A percentile compares a stretch with the other conserved stretches of the same genome.
phyloP scores from a whole-genome alignment of 2,888 invertebrate genomes.

The Watsonalla cultraria region DNA sequence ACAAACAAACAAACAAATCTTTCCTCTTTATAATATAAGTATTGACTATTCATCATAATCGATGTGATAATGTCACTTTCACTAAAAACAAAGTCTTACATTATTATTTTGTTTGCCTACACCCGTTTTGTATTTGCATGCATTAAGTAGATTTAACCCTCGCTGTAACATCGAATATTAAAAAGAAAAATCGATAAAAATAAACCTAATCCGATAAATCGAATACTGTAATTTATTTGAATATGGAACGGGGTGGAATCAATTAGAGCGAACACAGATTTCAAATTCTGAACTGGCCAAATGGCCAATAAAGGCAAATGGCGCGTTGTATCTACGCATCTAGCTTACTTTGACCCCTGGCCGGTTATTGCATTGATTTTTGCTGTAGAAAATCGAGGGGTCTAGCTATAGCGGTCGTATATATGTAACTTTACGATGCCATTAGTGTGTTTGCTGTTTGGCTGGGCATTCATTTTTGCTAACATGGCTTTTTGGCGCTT shows the following conservation, averaged over 20 bases:
- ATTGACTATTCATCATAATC: too few species aligned
- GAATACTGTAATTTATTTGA: constrained; percentile 41
- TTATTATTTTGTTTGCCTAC: too few species aligned
- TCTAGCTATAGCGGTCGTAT: constrained; percentile 35
- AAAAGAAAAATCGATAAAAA: constrained; percentile 2
- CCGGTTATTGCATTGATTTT: constrained; percentile 7
- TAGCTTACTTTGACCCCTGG: constrained; percentile 34
- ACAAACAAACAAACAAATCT: too few species aligned
- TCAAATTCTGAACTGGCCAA: constrained; percentile 57
- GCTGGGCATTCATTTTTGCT: constrained; percentile 48
- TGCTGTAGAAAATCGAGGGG: constrained; percentile 14
- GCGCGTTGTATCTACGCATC: constrained; percentile 45
- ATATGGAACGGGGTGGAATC: constrained; percentile 50
- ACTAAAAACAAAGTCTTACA: too few species aligned
- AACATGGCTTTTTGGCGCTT: constrained; percentile 41
- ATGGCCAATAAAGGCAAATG: constrained; percentile 70
- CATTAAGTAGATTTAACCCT: background rate
- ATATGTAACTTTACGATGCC: constrained; percentile 51
- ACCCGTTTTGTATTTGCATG: background rate
- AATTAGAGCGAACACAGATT: constrained; percentile 60
- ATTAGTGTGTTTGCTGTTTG: constrained; percentile 64
- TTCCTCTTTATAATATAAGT: too few species aligned
- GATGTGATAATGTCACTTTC: too few species aligned
- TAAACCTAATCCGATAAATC: constrained; percentile 24
- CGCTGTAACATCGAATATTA: too few species aligned